A percentile compares a stretch with the other conserved stretches of the same genome.
phyloP scores from a whole-genome alignment of 2,888 invertebrate species.

The Ochropleura plecta region DNA sequence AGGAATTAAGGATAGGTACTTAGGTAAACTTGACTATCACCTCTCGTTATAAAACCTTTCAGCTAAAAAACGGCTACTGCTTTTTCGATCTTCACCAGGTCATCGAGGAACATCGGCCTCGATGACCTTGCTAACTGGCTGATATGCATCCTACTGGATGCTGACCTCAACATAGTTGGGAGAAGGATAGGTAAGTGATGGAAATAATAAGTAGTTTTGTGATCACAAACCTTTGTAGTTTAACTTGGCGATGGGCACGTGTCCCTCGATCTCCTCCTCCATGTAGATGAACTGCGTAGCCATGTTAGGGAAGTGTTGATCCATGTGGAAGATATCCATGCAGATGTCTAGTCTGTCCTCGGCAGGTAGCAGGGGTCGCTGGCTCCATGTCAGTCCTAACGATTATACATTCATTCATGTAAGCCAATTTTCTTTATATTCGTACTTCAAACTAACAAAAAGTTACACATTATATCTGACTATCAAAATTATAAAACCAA shows the following conservation, averaged over 20 bases:
- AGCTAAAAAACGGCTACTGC: neutral
- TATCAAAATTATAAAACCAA: neutral
- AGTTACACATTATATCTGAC: neutral
- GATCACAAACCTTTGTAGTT: conserved; percentile 83
- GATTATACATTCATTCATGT: neutral
- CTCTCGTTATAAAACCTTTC: neutral
- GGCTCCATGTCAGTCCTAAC: conserved; percentile 76
- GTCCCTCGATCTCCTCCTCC: conserved; percentile 85
- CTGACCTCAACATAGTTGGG: neutral
- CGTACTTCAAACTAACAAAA: neutral
- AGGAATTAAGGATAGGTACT: neutral
- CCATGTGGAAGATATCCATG: conserved; percentile 80
- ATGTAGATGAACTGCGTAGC: conserved; percentile 91
- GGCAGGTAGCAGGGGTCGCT: conserved; percentile 80
- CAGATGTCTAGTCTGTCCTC: conserved; percentile 81
- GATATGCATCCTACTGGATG: neutral
- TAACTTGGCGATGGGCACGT: conserved; percentile 83
- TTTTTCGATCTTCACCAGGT: neutral
- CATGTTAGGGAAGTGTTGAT: conserved; percentile 87
- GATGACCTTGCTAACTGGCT: neutral
- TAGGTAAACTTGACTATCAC: neutral
- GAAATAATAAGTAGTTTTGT: neutral
- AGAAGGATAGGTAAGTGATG: neutral
- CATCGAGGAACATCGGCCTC: neutral
- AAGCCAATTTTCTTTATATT: neutral